These are phyloP conservation scores for Halisarca cf. caerulea DNA, from an alignment of 37 sponge, comb jelly and placozoan genomes.

Conservation along the genomic window DNA sequence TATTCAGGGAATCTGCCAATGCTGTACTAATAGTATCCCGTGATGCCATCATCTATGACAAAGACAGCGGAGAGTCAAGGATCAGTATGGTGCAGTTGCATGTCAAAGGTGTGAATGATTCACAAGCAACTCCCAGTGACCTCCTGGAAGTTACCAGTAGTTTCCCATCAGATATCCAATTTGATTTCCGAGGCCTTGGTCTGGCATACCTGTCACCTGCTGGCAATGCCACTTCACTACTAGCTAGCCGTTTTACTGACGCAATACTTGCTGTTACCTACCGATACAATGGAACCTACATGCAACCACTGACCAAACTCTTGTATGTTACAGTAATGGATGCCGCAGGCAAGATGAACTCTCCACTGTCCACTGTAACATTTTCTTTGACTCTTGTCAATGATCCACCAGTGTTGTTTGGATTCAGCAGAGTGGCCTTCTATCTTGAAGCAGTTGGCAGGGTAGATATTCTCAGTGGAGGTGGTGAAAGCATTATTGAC, in stretches of 20 bases:
- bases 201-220: not conserved
- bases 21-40: slow-evolving; percentile 25
- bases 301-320: not conserved
- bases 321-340: slow-evolving; percentile 51
- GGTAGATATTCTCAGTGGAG: slow-evolving; percentile 23
- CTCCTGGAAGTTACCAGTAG: not conserved
- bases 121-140: not conserved
- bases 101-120: not conserved
- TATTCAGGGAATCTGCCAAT: slow-evolving; percentile 42
- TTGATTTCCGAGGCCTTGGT: not conserved
- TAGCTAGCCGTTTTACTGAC: slow-evolving; percentile 7
- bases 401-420: slow-evolving; percentile 59
- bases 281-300: not conserved
- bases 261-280: slow-evolving; percentile 50
- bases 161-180: not conserved
- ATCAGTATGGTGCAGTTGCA: slow-evolving; percentile 34
- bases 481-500: slow-evolving; percentile 40
- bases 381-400: slow-evolving; percentile 56
- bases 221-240: not conserved
- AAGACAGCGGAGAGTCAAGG: slow-evolving; percentile 59
- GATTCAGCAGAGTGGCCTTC: slow-evolving; percentile 19
- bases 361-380: slow-evolving; percentile 39
- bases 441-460: slow-evolving; percentile 33
- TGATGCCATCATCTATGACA: slow-evolving; percentile 68
- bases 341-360: not conserved